These are phyloP conservation scores for Lindbergichthys nudifrons DNA, from an alignment of 2,797 vertebrate species.

Conservation along the genomic window DNA sequence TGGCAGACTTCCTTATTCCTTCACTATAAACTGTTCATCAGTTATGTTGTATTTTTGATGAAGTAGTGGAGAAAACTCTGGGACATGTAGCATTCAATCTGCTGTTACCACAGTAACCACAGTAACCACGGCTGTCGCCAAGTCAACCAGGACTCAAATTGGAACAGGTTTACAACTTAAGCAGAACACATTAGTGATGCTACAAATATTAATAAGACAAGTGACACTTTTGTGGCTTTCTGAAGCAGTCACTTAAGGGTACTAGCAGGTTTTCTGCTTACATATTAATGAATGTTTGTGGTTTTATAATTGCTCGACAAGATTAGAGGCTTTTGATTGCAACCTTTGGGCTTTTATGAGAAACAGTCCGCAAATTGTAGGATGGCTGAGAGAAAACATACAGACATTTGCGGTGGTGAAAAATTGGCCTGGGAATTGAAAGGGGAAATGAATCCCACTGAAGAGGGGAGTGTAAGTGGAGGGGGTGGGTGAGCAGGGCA, in stretches of 20 bases:
- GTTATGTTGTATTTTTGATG: slow-evolving; percentile 1
- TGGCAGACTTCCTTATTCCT: not conserved
- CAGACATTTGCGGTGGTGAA: slow-evolving; percentile 50
- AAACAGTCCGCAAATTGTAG: slow-evolving; percentile 31
- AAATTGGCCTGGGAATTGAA: slow-evolving; percentile 77
- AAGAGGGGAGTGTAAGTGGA: slow-evolving; percentile 69
- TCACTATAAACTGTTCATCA: not conserved
- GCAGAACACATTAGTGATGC: not conserved
- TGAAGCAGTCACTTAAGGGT: not conserved
- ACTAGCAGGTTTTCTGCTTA: not conserved
- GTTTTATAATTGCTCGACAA: slow-evolving; percentile 50
- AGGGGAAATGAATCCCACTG: slow-evolving; percentile 77
- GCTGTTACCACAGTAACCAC: not conserved
- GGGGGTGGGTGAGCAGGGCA: slow-evolving; percentile 54
- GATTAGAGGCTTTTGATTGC: slow-evolving; percentile 48
- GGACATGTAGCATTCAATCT: not conserved
- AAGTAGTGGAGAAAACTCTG: not conserved
- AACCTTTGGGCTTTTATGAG: slow-evolving; percentile 32
- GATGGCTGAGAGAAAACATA: slow-evolving; percentile 49
- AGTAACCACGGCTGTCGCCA: not conserved
- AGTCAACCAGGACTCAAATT: slow-evolving; percentile 1
- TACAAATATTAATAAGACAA: not conserved
- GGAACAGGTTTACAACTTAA: not conserved
- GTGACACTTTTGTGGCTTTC: not conserved
- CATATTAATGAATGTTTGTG: slow-evolving; percentile 10